A percentile compares a stretch with the other conserved stretches of the same genome.
Evolutionary conservation across 2,113 vertebrate genomes (phyloP).

Genomic region (Mellivora capensis): DNA sequence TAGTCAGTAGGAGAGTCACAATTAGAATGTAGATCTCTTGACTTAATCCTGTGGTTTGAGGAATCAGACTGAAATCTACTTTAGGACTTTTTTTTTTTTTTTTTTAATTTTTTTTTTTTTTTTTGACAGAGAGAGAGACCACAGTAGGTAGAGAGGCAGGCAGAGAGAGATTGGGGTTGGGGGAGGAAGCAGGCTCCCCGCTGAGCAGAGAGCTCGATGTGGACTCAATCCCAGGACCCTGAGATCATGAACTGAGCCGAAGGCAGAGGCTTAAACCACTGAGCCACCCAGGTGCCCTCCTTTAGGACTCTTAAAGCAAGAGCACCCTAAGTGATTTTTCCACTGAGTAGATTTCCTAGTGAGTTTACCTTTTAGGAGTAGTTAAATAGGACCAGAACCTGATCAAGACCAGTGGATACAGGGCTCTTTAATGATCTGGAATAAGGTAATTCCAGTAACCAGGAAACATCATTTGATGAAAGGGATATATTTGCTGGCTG

Average conservation of each 20-base stretch:
- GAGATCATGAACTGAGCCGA: too few species aligned
- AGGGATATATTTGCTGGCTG: background rate
- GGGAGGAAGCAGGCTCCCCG: too few species aligned
- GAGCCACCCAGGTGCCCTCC: too few species aligned
- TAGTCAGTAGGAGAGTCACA: background rate
- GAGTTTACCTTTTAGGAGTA: background rate
- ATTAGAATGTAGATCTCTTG: background rate
- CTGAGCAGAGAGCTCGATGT: too few species aligned
- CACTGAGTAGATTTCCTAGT: background rate
- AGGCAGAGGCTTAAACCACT: too few species aligned
- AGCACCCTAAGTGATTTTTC: background rate
- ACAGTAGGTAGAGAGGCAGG: too few species aligned
- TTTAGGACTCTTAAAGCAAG: background rate
- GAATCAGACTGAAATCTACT: background rate
- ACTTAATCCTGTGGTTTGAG: background rate
- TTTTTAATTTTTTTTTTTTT: too few species aligned
- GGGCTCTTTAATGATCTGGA: background rate
- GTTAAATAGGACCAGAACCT: background rate
- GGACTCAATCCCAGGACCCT: too few species aligned
- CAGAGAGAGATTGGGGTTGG: too few species aligned
- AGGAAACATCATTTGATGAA: background rate
- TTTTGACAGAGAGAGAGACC: too few species aligned
- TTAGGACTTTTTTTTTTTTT: constrained; percentile 18
- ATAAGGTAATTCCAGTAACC: background rate
- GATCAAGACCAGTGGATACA: background rate